phyloP scores from a whole-genome alignment of 1,140 invertebrate genomes.

The Reticulitermes speratus region DNA sequence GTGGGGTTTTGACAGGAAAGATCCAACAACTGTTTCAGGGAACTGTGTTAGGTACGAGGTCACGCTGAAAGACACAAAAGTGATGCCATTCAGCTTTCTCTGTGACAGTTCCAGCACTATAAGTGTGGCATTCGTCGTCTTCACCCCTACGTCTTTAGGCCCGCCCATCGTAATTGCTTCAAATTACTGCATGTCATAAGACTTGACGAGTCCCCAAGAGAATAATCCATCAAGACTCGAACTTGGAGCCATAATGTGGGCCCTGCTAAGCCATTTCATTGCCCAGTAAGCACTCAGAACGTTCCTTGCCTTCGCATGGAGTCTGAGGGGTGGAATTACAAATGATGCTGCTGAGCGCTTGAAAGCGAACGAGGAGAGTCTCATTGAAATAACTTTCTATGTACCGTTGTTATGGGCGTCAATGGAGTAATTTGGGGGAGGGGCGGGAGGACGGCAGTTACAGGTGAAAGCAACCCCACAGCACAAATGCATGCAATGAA shows the following conservation, averaged over 20 bases:
- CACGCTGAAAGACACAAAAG: no score
- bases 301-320: neutral
- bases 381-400: slow-evolving; percentile 15
- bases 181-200: slow-evolving; percentile 2
- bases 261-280: slow-evolving; percentile 3
- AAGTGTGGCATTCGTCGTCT: neutral
- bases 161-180: neutral
- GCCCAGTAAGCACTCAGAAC: neutral
- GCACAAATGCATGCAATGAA: neutral
- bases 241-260: neutral
- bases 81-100: neutral
- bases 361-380: neutral
- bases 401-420: slow-evolving; percentile 6
- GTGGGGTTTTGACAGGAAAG: no score
- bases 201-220: neutral
- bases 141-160: neutral
- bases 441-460: neutral
- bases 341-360: neutral
- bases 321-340: neutral
- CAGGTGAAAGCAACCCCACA: slow-evolving; percentile 2
- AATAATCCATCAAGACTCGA: slow-evolving; percentile 12
- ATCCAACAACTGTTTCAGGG: no score
- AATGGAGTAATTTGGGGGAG: neutral
- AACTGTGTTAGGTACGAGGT: no score
- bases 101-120: neutral